These are phyloP conservation scores for Chalcosyrphus nemorum DNA, from an alignment of 2,888 invertebrate genomes.

Conservation along the genomic window DNA sequence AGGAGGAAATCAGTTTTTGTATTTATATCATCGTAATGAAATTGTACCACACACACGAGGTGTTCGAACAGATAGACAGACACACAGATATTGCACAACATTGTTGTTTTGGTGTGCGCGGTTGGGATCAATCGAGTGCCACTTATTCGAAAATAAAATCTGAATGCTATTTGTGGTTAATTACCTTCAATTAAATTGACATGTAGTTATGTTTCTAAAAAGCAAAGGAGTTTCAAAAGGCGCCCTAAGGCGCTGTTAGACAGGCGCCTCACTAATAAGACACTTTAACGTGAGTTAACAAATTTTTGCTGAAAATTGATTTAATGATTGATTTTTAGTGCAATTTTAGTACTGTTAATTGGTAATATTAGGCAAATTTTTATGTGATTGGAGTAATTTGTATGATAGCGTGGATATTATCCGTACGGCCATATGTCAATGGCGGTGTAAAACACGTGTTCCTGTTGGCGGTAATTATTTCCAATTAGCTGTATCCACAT, in stretches of 20 bases:
- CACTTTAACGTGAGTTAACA: not conserved
- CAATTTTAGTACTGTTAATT: slow-evolving; percentile 31
- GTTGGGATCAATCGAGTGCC: slow-evolving; percentile 10
- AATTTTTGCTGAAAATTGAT: not conserved
- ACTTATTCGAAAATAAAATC: slow-evolving; percentile 23
- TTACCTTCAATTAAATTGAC: slow-evolving; percentile 21
- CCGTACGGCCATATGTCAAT: too few relatives aligned
- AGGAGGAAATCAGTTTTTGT: slow-evolving; percentile 39
- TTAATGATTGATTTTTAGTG: slow-evolving; percentile 20
- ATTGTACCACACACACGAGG: slow-evolving; percentile 47
- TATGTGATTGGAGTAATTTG: not conserved
- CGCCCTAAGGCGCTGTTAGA: not conserved
- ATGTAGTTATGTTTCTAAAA: not conserved
- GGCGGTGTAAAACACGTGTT: too few relatives aligned
- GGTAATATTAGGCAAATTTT: not conserved
- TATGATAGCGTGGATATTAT: too few relatives aligned
- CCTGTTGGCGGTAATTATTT: too few relatives aligned
- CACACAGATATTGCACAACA: slow-evolving; percentile 45
- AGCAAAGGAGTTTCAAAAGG: too few relatives aligned
- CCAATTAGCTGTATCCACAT: too few relatives aligned
- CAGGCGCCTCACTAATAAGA: slow-evolving; percentile 3
- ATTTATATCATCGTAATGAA: slow-evolving; percentile 36
- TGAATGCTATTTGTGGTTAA: slow-evolving; percentile 32
- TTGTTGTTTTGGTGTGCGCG: slow-evolving; percentile 30
- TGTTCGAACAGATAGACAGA: not conserved